phyloP scores from a whole-genome alignment of 2,797 vertebrate genomes.

The Mastacembelus armatus region DNA sequence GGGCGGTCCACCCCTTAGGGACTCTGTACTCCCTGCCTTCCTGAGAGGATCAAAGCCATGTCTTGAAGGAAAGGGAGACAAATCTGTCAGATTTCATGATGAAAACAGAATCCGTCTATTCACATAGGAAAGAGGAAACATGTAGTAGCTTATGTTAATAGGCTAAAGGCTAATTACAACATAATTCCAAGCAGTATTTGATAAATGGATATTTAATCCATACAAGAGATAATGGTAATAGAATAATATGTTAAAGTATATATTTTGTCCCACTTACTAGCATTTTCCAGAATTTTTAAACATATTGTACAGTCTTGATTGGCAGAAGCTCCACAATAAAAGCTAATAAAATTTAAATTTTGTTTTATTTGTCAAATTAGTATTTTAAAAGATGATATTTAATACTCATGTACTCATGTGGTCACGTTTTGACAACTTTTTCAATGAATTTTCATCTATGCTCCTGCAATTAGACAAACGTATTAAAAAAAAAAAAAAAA shows the following conservation, averaged over 20 bases:
- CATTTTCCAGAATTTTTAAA: neutral
- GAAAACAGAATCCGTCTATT: slow-evolving; percentile 52
- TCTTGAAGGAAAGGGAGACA: slow-evolving; percentile 42
- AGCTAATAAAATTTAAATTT: neutral
- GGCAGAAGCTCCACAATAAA: neutral
- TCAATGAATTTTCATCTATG: neutral
- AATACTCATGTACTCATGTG: neutral
- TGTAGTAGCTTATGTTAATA: slow-evolving; percentile 39
- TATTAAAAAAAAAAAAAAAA: slow-evolving; percentile 38
- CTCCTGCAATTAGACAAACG: slow-evolving; percentile 62
- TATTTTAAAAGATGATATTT: neutral
- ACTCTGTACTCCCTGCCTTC: slow-evolving; percentile 46
- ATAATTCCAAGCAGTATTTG: slow-evolving; percentile 8
- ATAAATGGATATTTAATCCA: neutral
- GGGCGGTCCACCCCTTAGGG: slow-evolving; percentile 40
- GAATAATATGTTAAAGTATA: no score
- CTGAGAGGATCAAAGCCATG: slow-evolving; percentile 66
- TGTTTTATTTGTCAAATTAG: neutral
- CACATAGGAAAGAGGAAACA: slow-evolving; percentile 37
- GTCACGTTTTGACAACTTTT: neutral
- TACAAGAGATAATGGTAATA: neutral
- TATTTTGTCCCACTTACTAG: no score
- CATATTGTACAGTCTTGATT: neutral
- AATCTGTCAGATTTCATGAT: slow-evolving; percentile 51
- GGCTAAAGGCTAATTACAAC: slow-evolving; percentile 47